Conservation (phyloP, 1,140 invertebrate species). For the Paracyclopina nana region DNA sequence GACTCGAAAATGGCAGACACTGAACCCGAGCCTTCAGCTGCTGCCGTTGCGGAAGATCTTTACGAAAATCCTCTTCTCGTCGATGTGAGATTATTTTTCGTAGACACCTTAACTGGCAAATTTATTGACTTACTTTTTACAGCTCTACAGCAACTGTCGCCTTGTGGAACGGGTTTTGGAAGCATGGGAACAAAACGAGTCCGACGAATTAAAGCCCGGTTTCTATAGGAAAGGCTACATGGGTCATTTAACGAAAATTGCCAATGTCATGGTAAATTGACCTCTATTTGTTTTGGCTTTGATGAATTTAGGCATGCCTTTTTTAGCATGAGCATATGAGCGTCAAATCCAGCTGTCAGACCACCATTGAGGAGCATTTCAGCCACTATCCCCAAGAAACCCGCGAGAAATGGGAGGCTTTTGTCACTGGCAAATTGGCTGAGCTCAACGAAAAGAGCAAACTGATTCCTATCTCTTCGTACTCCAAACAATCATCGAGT, state of each 20-base stretch:
- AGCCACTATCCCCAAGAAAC: not conserved
- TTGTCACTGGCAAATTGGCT: constrained; percentile 6
- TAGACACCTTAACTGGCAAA: constrained; percentile 32
- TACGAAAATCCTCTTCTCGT: constrained; percentile 24
- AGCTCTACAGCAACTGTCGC: constrained; percentile 45
- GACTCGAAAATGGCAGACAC: not conserved
- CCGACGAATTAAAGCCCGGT: not conserved
- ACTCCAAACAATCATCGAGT: not conserved
- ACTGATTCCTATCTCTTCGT: not conserved
- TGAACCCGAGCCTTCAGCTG: not conserved
- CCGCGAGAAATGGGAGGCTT: not conserved
- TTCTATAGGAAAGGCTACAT: constrained; percentile 38
- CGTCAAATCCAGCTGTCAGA: not conserved
- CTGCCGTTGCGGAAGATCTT: not conserved
- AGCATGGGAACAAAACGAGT: constrained; percentile 40
- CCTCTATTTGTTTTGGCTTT: not conserved
- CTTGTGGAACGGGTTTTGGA: constrained; percentile 42
- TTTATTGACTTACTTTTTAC: constrained; percentile 20
- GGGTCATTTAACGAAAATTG: constrained; percentile 52
- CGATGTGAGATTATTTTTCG: constrained; percentile 30
- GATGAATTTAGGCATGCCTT: not conserved
- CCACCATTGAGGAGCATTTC: not conserved
- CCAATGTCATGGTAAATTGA: constrained; percentile 27
- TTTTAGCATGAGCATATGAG: not conserved
- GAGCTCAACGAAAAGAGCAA: constrained; percentile 9